Evolutionary conservation across 2,888 invertebrate species (phyloP), one percentile per base, ranked within the genome.

Genomic region (Diloba caeruleocephala): DNA sequence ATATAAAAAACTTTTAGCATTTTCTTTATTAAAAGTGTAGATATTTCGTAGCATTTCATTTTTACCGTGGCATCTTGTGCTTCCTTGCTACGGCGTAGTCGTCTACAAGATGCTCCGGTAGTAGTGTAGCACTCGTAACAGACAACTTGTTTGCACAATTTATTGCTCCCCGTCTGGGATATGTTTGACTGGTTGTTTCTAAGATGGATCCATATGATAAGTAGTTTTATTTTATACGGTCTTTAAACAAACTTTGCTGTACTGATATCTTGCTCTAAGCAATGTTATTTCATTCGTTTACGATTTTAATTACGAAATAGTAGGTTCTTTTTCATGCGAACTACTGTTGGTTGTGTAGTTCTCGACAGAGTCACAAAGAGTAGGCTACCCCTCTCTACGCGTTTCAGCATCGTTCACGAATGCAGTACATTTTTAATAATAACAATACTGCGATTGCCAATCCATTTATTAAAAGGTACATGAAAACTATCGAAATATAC

Each of bases 141-240:
- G 75, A 74, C 76, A 74, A 70, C 67, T 78, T 77, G 74, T 78
- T 76, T 74, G 76, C 64, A 72, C 64, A 79, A 78, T 79, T 81
- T 81, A 81, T 78, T 73, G 71, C 69, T 76, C 61, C 62, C 48
- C 57, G 59, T 75, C 63, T 70, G 66, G 58, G 68, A 74, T 67
- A 71, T 71, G 71, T 75, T 74, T 69, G 65, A 66, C 70, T 74
- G 63, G 61, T 66, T 67, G 58, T 63, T 61, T 56, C 54, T 57
- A 37, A 46, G 45, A 57, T 36, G 46, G 50, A 56, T 42, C 45
- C 34, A 50, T 25, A 50, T 57, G 58, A 55, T 46, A 45, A 46
- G 42, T 21, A 43, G 37, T 55, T 64, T 70, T 52, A 54, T 67
- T 59, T 58, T 41, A 56, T 44, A 50, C 42, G 38, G 31, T 21